Conservation (phyloP, 2,888 invertebrate species). For the Eudasyphora cyanicolor region DNA sequence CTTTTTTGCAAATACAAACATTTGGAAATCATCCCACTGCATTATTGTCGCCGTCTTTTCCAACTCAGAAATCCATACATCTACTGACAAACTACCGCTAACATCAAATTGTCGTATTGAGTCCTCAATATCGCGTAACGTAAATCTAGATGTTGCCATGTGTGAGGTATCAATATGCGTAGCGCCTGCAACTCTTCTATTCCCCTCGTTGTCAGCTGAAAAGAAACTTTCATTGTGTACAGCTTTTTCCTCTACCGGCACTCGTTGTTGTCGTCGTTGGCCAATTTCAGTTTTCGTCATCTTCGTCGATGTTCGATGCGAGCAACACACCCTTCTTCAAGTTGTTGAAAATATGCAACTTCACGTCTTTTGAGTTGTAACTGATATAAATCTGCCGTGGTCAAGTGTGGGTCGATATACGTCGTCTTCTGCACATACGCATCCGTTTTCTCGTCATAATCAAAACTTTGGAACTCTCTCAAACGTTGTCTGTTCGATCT, state of each 20-base stretch:
- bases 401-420: slow-evolving; percentile 40
- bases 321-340: slow-evolving; percentile 31
- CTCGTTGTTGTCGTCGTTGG: not conserved
- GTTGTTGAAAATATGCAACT: slow-evolving; percentile 43
- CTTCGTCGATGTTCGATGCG: not conserved
- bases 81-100: slow-evolving; percentile 27
- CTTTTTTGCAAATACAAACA: slow-evolving; percentile 60
- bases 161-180: slow-evolving; percentile 5
- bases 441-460: slow-evolving; percentile 37
- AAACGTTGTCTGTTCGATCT: slow-evolving; percentile 51
- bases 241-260: not conserved
- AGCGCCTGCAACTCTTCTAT: not conserved
- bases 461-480: slow-evolving; percentile 52
- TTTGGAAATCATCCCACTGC: slow-evolving; percentile 53
- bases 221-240: not conserved
- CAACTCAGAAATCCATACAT: slow-evolving; percentile 43
- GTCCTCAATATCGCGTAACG: slow-evolving; percentile 51
- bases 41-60: slow-evolving; percentile 46
- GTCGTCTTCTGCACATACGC: slow-evolving; percentile 40
- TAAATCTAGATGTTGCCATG: slow-evolving; percentile 29
- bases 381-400: slow-evolving; percentile 30
- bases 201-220: slow-evolving; percentile 14
- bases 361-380: slow-evolving; percentile 42
- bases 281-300: slow-evolving; percentile 10
- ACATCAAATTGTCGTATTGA: slow-evolving; percentile 52